A percentile compares a stretch with the other conserved stretches of the same genome.
Conservation (phyloP, 2,113 vertebrate genomes). For the Crypturellus undulatus region DNA sequence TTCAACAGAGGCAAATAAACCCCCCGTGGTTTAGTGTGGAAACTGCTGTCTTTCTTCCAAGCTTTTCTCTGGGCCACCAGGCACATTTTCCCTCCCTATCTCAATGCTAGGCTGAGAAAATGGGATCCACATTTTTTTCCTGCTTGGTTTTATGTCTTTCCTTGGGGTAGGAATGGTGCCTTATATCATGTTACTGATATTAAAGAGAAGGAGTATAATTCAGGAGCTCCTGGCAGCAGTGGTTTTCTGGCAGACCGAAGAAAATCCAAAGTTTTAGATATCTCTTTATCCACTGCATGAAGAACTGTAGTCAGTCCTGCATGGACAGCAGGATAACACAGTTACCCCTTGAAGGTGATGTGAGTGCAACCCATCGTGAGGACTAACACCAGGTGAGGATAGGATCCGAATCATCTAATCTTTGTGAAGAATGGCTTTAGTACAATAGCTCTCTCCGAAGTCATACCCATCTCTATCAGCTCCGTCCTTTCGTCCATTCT, state of each 20-base stretch:
- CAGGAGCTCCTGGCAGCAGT: background rate
- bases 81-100: background rate
- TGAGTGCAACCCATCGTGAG: background rate
- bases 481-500: background rate
- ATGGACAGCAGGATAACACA: no score
- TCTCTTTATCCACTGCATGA: background rate
- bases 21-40: background rate
- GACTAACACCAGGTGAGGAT: background rate
- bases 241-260: background rate
- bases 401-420: rapidly evolving
- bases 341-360: rapidly evolving
- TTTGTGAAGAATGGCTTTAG: background rate
- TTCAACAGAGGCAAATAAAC: slow-evolving; percentile 51
- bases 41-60: slow-evolving; percentile 10
- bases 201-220: background rate
- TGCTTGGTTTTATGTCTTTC: background rate
- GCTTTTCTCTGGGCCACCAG: slow-evolving; percentile 12
- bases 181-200: background rate
- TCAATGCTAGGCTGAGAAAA: rapidly evolving
- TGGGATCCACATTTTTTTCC: background rate
- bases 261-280: background rate
- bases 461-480: background rate
- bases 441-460: background rate
- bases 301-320: background rate
- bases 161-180: background rate